Conservation (phyloP, 2,888 invertebrate genomes). For the Euzophera pinguis region DNA sequence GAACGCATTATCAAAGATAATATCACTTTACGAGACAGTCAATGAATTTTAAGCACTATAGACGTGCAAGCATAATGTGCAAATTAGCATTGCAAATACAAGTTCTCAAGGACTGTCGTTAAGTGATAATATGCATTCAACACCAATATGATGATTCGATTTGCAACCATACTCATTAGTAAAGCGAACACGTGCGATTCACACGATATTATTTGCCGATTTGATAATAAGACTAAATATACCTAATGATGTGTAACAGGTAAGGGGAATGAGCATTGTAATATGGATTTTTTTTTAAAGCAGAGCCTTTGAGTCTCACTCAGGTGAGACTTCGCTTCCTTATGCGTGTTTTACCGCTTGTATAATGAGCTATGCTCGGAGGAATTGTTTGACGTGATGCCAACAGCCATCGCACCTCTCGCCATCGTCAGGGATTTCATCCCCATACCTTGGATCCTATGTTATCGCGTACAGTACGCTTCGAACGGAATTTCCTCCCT, state of each 20-base stretch:
- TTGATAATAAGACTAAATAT: neutral
- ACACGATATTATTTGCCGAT: neutral
- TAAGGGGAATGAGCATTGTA: too few species aligned
- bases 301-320: too few species aligned
- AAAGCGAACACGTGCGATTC: neutral
- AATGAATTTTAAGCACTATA: neutral
- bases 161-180: neutral
- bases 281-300: too few species aligned
- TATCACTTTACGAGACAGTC: neutral
- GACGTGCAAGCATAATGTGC: neutral
- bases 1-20: neutral
- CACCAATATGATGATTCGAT: slow-evolving; percentile 2
- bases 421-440: too few species aligned
- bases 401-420: too few species aligned
- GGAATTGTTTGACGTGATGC: too few species aligned
- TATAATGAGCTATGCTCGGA: too few species aligned
- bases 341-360: too few species aligned
- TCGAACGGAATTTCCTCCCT: too few species aligned
- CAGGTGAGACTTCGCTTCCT: too few species aligned
- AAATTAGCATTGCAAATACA: slow-evolving; percentile 5
- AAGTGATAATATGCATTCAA: neutral
- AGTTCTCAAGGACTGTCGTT: slow-evolving; percentile 5
- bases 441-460: too few species aligned
- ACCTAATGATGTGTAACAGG: neutral
- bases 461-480: too few species aligned